Evolutionary conservation across 2,888 invertebrate genomes (phyloP).

Genomic region (Metallyticus violacea): DNA sequence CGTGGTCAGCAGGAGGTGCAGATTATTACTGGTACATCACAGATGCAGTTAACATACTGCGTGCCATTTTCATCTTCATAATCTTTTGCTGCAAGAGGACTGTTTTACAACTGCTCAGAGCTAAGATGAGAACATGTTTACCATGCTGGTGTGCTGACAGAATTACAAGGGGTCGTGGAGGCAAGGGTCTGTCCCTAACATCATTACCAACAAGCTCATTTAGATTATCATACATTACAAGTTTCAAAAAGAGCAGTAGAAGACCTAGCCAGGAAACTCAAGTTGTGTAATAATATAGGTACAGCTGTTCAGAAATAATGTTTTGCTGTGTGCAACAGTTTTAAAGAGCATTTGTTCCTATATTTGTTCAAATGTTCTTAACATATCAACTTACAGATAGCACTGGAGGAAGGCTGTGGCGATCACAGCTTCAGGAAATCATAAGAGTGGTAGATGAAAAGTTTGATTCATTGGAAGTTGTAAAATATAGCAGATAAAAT

Average conservation of each 20-base stretch:
- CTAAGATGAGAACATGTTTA: not conserved
- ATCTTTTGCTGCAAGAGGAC: constrained; percentile 42
- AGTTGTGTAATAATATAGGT: not conserved
- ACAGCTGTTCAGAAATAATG: too few relatives aligned
- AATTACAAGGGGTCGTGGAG: not conserved
- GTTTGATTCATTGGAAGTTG: too few relatives aligned
- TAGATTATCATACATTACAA: not conserved
- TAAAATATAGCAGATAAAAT: too few relatives aligned
- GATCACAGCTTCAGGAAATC: too few relatives aligned
- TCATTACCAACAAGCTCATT: not conserved
- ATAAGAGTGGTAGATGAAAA: too few relatives aligned
- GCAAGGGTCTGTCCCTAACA: not conserved
- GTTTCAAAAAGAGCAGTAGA: not conserved
- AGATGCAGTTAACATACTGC: constrained; percentile 40
- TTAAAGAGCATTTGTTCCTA: too few relatives aligned
- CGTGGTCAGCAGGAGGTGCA: constrained; percentile 38
- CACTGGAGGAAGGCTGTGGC: too few relatives aligned
- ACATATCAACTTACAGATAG: too few relatives aligned
- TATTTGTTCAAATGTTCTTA: too few relatives aligned
- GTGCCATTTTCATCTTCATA: constrained; percentile 42
- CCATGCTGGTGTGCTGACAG: not conserved
- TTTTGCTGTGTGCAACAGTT: too few relatives aligned
- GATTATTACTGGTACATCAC: constrained; percentile 39
- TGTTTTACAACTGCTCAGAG: not conserved
- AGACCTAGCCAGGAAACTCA: not conserved